Percentiles rank a stretch among this genome's conserved stretches.
Conservation (phyloP, 2,113 vertebrate genomes). For the Rhinichthys klamathensis region DNA sequence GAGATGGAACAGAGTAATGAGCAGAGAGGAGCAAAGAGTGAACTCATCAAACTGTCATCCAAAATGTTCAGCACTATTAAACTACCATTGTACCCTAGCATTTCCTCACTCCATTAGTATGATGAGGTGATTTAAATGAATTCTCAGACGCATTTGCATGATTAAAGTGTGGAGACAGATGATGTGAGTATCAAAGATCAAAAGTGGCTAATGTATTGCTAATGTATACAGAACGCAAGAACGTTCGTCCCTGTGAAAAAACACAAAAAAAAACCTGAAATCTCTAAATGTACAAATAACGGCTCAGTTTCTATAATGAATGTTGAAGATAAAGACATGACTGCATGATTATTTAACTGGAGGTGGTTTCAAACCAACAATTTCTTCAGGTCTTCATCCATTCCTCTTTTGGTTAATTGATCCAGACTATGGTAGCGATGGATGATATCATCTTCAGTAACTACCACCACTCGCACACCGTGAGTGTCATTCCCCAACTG, state of each 20-base stretch:
- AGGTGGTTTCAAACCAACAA: slow-evolving; percentile 68
- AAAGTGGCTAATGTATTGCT: slow-evolving; percentile 18
- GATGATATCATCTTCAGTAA: slow-evolving; percentile 81
- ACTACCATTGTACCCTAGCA: slow-evolving; percentile 28
- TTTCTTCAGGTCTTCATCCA: slow-evolving; percentile 81
- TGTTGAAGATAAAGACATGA: not conserved
- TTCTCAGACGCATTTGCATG: slow-evolving; percentile 29
- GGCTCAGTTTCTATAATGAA: not conserved
- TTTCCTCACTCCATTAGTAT: slow-evolving; percentile 46
- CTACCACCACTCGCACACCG: slow-evolving; percentile 86
- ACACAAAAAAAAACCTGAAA: not conserved
- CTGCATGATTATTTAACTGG: not conserved
- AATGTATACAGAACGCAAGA: not conserved
- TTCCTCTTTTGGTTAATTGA: slow-evolving; percentile 75
- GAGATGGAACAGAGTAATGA: slow-evolving; percentile 51
- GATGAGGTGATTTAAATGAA: slow-evolving; percentile 31
- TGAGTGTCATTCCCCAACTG: slow-evolving; percentile 89
- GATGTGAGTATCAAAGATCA: slow-evolving; percentile 38
- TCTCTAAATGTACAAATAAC: slow-evolving; percentile 6
- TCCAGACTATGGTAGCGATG: slow-evolving; percentile 89
- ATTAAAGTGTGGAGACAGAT: slow-evolving; percentile 36
- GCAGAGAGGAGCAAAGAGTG: slow-evolving; percentile 47
- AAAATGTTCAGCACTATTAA: slow-evolving; percentile 36
- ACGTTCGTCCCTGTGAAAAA: not conserved
- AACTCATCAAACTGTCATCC: slow-evolving; percentile 54